These are phyloP conservation scores for Stenodema calcarata DNA, from an alignment of 2,888 invertebrate species.

Conservation along the genomic window DNA sequence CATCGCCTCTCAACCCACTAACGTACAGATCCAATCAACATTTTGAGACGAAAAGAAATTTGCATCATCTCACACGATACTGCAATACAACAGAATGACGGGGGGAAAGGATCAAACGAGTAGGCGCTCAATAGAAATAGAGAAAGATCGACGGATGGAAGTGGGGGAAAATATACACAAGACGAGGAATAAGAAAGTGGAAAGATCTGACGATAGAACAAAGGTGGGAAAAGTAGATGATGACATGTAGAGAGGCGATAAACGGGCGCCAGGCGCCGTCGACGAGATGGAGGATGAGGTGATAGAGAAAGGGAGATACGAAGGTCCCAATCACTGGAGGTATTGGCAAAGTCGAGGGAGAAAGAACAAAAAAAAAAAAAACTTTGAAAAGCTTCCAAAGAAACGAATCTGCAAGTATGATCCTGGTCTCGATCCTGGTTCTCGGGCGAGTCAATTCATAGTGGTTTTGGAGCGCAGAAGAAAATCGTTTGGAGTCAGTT, in stretches of 20 bases:
- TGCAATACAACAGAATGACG: too few species aligned
- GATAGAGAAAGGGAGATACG: not conserved
- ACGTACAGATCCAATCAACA: too few species aligned
- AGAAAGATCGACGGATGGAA: not conserved
- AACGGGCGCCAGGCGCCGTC: not conserved
- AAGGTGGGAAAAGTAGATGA: not conserved
- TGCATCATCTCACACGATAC: too few species aligned
- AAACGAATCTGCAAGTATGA: slow-evolving; percentile 26
- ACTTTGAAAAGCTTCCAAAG: slow-evolving; percentile 4
- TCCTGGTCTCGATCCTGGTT: too few species aligned
- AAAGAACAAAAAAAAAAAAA: not conserved
- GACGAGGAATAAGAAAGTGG: not conserved
- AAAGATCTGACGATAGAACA: not conserved
- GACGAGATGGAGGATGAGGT: not conserved
- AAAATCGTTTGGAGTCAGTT: too few species aligned
- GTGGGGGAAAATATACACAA: not conserved
- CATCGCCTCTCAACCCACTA: too few species aligned
- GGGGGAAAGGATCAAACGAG: not conserved
- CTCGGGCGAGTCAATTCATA: not conserved
- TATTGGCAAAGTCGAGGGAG: not conserved
- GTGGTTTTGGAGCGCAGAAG: too few species aligned
- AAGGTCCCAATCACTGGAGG: slow-evolving; percentile 13
- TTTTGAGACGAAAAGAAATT: too few species aligned
- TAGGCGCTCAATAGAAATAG: not conserved
- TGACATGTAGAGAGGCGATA: not conserved